These are phyloP conservation scores for Anastrepha ludens DNA, from an alignment of 1,140 invertebrate genomes.

Conservation along the genomic window DNA sequence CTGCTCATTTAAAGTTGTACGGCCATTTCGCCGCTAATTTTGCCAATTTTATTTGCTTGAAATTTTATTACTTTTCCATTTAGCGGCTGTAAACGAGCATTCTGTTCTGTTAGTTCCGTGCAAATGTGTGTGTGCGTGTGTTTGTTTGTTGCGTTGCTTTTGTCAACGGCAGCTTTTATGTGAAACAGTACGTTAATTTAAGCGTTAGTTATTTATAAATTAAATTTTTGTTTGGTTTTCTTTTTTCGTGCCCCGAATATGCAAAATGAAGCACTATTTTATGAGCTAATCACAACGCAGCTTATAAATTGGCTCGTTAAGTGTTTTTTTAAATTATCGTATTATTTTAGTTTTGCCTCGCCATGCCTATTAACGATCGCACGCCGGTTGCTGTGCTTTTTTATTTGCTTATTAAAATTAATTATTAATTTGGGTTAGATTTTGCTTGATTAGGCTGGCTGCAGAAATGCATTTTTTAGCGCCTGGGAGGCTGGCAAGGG, in stretches of 20 bases:
- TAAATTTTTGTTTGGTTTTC: too few species aligned
- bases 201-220: background rate
- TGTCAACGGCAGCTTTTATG: background rate
- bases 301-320: conserved; percentile 43
- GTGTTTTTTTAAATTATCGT: conserved; percentile 16
- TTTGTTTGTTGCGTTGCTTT: background rate
- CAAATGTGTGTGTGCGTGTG: background rate
- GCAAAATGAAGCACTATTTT: background rate
- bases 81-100: background rate
- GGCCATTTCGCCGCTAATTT: conserved; percentile 9
- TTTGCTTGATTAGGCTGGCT: too few species aligned
- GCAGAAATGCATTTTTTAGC: too few species aligned
- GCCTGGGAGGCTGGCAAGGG: too few species aligned
- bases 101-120: too few species aligned
- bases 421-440: too few species aligned
- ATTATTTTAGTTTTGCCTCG: background rate
- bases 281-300: conserved; percentile 8
- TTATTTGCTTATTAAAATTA: too few species aligned
- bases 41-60: conserved; percentile 30
- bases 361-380: background rate
- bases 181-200: background rate
- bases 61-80: background rate
- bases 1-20: background rate
- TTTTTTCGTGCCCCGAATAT: too few species aligned
- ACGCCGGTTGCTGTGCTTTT: background rate